A percentile compares a stretch with the other conserved stretches of the same genome.
Evolutionary conservation across 2,888 invertebrate genomes (phyloP).

Genomic region (Drosophila demipolita): DNA sequence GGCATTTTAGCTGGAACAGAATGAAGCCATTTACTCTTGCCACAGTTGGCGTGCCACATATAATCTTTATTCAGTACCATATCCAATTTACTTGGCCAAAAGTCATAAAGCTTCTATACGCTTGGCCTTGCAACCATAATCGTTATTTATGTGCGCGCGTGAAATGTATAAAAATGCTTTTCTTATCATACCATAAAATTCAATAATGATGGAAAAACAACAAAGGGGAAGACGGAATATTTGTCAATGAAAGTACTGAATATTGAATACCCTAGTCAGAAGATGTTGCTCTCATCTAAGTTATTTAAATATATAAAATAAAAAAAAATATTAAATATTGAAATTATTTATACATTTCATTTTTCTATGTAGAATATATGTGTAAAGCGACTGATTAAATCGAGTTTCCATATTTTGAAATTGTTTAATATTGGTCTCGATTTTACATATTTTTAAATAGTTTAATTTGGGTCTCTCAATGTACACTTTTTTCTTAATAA

Average conservation of each 20-base stretch:
- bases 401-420: neutral
- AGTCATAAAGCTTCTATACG: slow-evolving; percentile 65
- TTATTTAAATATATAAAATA: neutral
- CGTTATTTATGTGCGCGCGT: slow-evolving; percentile 78
- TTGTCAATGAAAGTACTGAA: neutral
- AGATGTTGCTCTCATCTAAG: neutral
- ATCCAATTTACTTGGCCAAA: slow-evolving; percentile 67
- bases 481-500: too few relatives aligned
- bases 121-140: slow-evolving; percentile 59
- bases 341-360: too few relatives aligned
- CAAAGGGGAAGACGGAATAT: neutral
- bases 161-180: slow-evolving; percentile 76
- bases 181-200: slow-evolving; percentile 69
- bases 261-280: neutral
- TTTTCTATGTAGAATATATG: neutral
- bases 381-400: neutral
- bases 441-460: neutral
- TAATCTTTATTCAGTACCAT: slow-evolving; percentile 52
- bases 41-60: slow-evolving; percentile 34
- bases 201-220: slow-evolving; percentile 4
- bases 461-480: too few relatives aligned
- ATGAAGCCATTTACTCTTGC: slow-evolving; percentile 71
- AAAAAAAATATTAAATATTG: neutral
- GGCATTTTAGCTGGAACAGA: slow-evolving; percentile 52
- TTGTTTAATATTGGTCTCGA: neutral